Evolutionary conservation across 2,797 vertebrate genomes (phyloP).

Genomic region (Orestias chungarensis): DNA sequence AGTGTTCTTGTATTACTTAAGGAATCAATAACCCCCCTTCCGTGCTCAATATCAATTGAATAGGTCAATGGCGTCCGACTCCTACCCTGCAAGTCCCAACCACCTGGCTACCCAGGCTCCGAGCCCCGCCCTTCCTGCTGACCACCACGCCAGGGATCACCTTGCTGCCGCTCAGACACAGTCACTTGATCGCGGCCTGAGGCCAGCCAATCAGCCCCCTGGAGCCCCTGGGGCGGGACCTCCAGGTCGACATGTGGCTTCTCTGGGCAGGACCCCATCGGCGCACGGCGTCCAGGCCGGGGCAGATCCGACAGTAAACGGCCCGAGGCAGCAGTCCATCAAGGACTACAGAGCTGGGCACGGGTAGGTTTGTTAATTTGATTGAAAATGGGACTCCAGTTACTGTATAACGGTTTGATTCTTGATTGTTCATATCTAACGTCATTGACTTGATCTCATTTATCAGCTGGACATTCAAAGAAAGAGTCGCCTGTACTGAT

Average conservation of each 20-base stretch:
- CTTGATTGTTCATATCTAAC: not conserved
- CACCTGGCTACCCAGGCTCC: conserved; percentile 84
- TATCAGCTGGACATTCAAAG: not conserved
- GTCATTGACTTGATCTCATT: not conserved
- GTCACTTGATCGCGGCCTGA: conserved; percentile 82
- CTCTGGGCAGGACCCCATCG: conserved; percentile 84
- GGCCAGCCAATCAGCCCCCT: conserved; percentile 76
- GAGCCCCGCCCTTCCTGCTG: conserved; percentile 70
- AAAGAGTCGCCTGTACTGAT: too few relatives aligned
- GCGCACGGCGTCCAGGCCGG: conserved; percentile 75
- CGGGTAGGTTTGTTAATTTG: conserved; percentile 38
- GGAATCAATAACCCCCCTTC: too few relatives aligned
- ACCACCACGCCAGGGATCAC: conserved; percentile 80
- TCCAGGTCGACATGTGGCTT: conserved; percentile 75
- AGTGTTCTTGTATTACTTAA: too few relatives aligned
- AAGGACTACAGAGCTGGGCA: conserved; percentile 86
- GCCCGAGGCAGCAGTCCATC: conserved; percentile 84
- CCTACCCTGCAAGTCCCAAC: conserved; percentile 89
- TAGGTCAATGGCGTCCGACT: conserved; percentile 88
- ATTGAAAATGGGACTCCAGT: not conserved
- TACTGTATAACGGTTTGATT: not conserved
- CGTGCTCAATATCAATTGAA: not conserved
- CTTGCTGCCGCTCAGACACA: conserved; percentile 79
- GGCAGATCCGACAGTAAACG: conserved; percentile 84
- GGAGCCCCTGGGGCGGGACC: conserved; percentile 52